phyloP scores from a whole-genome alignment of 2,113 vertebrate species.

The Megaleporinus macrocephalus region DNA sequence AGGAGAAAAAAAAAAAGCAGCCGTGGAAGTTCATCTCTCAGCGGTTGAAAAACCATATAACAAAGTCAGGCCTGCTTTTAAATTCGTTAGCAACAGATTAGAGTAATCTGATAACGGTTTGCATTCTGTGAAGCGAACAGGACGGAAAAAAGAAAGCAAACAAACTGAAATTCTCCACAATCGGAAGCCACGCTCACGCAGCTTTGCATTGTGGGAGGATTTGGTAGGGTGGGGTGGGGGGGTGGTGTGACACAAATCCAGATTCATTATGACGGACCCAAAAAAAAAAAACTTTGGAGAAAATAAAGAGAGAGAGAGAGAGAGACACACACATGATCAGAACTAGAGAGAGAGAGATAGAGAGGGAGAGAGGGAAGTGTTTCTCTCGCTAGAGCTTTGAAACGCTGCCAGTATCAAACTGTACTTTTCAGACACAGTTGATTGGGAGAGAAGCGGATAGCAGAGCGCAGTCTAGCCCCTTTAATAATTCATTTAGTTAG shows the following conservation, averaged over 20 bases:
- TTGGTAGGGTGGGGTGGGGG: slow-evolving; percentile 20
- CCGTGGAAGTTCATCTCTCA: slow-evolving; percentile 28
- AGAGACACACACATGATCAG: slow-evolving; percentile 59
- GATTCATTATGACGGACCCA: slow-evolving; percentile 66
- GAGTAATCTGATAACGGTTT: slow-evolving; percentile 54
- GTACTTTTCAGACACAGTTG: slow-evolving; percentile 77
- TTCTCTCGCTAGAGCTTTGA: slow-evolving; percentile 73
- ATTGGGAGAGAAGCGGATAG: slow-evolving; percentile 79
- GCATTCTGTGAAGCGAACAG: slow-evolving; percentile 53
- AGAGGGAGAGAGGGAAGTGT: slow-evolving; percentile 68
- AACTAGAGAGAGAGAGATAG: slow-evolving; percentile 55
- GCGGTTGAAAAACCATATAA: slow-evolving; percentile 30
- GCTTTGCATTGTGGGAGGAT: slow-evolving; percentile 54
- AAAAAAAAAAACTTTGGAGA: slow-evolving; percentile 53
- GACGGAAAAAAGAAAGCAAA: slow-evolving; percentile 60
- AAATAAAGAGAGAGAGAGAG: slow-evolving; percentile 57
- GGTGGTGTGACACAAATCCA: slow-evolving; percentile 72
- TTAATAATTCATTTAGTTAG: slow-evolving; percentile 85
- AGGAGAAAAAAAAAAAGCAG: neutral
- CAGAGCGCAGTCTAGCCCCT: slow-evolving; percentile 70
- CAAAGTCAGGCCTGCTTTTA: slow-evolving; percentile 50
- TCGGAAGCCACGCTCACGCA: slow-evolving; percentile 53
- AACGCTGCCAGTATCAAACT: slow-evolving; percentile 78
- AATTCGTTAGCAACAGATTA: slow-evolving; percentile 53
- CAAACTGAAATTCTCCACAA: slow-evolving; percentile 57